Conservation (phyloP, 2,888 invertebrate species). For the Asteroscopus sphinx region DNA sequence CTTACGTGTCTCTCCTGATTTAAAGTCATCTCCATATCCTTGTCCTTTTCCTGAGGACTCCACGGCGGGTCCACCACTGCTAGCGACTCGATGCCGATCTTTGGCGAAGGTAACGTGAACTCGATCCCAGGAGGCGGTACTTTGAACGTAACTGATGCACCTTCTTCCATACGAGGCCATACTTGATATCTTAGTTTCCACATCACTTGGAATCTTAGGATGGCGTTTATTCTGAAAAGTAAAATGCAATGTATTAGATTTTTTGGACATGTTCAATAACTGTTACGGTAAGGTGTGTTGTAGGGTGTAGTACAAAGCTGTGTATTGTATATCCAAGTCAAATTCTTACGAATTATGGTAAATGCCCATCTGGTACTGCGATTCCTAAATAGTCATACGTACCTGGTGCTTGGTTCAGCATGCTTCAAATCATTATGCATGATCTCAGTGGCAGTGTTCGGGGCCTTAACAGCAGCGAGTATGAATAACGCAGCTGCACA, state of each 20-base stretch:
- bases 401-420: conserved; percentile 94
- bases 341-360: too few species aligned
- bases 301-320: too few species aligned
- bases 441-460: conserved; percentile 96
- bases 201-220: conserved; percentile 95
- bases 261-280: background rate
- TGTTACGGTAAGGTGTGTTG: too few species aligned
- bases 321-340: too few species aligned
- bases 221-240: conserved; percentile 83
- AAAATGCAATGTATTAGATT: conserved; percentile 71
- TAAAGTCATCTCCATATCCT: conserved; percentile 99
- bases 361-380: too few species aligned
- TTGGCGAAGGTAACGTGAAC: conserved; percentile 99
- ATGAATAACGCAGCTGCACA: conserved; percentile 97
- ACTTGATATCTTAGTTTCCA: conserved; percentile 99
- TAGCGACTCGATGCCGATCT: conserved; percentile 98
- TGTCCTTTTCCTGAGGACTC: conserved; percentile 99
- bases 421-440: conserved; percentile 97
- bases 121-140: conserved; percentile 99
- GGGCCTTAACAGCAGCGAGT: conserved; percentile 97
- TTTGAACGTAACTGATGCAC: conserved; percentile 98
- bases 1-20: conserved; percentile 98
- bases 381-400: conserved; percentile 74
- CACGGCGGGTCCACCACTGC: conserved; percentile 99
- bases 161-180: conserved; percentile 99